Evolutionary conservation across 2,888 invertebrate genomes (phyloP), one percentile per base, ranked within the genome.

Genomic region (Alentia gelatinosa): DNA sequence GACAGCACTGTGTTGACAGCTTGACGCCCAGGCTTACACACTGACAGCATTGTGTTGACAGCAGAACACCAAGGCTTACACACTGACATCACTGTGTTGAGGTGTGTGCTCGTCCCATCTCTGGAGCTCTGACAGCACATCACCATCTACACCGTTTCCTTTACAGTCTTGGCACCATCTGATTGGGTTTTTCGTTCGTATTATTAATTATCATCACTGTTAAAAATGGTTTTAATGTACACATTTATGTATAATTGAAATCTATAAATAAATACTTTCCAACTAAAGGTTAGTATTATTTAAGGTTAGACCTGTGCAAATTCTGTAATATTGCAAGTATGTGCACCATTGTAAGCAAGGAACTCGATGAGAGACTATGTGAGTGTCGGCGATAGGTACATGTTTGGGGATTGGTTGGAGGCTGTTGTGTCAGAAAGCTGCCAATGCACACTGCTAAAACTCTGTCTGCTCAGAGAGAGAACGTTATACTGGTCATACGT

Each of bases 321-420:
- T 47, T 86, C 86, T 86, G 86, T 42, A 86, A 86, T 86, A 86
- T 86, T 86, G 86, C 86, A 86, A 86, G 86, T 86, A 47, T 86
- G 86, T 86, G 86, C 86, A 86, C 86, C 50, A 50, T 86, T 42
- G 86, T 86, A 86, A 86, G 86, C 86, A 86, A 86, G 86, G 86
- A 86, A 86, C 86, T 86, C 86, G 86, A 86, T 86, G 35, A 86
- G 86, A 86, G 50, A 86, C 86, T 86, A 86, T 86, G 86, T 86
- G 86, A 86, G 86, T 86, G 42, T 86, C 35, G 47, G 26, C 86
- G 33, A 50, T 9, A 47, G 50, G 86, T 15, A 12, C 42, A 26
- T 26, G 42, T 47, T 5, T 23, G 86, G 86, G 86, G 84, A 30
- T 86, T 86, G 86, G 42, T 86, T 42, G 86, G 86, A 33, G 30